Percentiles rank a stretch among this genome's conserved stretches.
Conservation (phyloP, 2,888 invertebrate genomes). For the Pandemis cinnamomeana region DNA sequence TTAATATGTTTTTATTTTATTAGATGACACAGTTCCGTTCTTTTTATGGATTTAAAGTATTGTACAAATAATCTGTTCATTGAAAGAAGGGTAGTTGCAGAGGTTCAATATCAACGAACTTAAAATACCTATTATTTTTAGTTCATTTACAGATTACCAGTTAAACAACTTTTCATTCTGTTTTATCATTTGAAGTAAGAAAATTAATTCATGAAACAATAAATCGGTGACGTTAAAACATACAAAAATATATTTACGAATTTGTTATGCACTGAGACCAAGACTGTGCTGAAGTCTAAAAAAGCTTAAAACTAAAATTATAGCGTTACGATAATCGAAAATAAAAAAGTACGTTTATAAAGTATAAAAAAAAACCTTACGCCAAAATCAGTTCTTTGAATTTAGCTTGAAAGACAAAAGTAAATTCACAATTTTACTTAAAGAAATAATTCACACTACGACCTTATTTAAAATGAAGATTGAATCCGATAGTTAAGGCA, state of each 20-base stretch:
- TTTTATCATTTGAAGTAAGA: not conserved
- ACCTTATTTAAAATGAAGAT: conserved; percentile 11
- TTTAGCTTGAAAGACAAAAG: conserved; percentile 35
- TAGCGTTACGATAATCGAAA: conserved; percentile 18
- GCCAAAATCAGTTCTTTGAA: conserved; percentile 41
- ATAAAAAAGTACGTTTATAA: conserved; percentile 27
- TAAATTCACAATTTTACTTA: conserved; percentile 14
- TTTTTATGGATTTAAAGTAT: not conserved
- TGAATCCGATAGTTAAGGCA: not conserved
- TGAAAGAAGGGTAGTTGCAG: no score
- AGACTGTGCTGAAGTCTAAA: conserved; percentile 36
- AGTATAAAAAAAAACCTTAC: conserved; percentile 36
- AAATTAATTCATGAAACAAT: not conserved
- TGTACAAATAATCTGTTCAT: no score
- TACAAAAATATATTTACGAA: conserved; percentile 16
- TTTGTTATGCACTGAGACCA: conserved; percentile 9
- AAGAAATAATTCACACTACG: conserved; percentile 22
- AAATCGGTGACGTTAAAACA: conserved; percentile 26
- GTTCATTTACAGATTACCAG: no score
- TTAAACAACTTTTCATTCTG: not conserved
- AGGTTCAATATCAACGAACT: no score
- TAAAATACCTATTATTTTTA: no score
- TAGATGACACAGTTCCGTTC: not conserved
- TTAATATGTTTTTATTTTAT: not conserved
- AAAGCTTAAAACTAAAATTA: conserved; percentile 28